Base-by-base conservation (phyloP, 1,140 invertebrate species). In the Drosophila truncata region DNA sequence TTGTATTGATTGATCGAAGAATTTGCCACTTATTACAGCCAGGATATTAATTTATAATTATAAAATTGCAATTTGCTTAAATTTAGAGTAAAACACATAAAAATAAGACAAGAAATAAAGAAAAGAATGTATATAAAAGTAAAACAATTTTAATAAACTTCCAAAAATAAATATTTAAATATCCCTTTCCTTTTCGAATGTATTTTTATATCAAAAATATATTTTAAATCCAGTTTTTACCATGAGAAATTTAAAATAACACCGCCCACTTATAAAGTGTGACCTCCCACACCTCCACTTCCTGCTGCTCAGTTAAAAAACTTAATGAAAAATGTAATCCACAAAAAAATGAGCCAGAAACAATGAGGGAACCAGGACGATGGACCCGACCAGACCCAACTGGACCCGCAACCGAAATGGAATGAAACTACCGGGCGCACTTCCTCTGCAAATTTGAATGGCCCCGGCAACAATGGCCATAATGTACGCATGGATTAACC, bases 401-500 rank as follows among this genome's bases (percentile, higher is more conserved):
- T 27, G 18, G 31, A 54, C 9, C 52, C 33, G 52, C 52, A 44
- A 55, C 63, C 57, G 27, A 42, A 60, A 55, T 25, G 55, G 42
- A 76, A 63, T 60, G 75, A 60, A 82, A 72, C 57, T 78, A 61
- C 60, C 78, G 64, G 54, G 80, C 42, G 70, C 63, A 86, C 76
- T 87, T 86, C 79, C 83, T 79, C 50, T 57, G 75, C 65, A 75
- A 72, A 65, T 79, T 71, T 41, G 70, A 63, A 54, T 80, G 59
- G 77, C 63, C 63, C 57, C 63, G 84, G 71, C 42, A 73, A 76
- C 66, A 72, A 75, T 65, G 71, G 75, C 67, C 81, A 80, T 91
- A 91, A 87, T 82, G 81, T 82, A 85, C 86, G 91, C 91, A 85
- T 92, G 91, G 91, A 92, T 92, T 92, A 92, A 92, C 91, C 91